Evolutionary conservation across 2,888 invertebrate genomes (phyloP).

Genomic region (Pardosa pseudoannulata): DNA sequence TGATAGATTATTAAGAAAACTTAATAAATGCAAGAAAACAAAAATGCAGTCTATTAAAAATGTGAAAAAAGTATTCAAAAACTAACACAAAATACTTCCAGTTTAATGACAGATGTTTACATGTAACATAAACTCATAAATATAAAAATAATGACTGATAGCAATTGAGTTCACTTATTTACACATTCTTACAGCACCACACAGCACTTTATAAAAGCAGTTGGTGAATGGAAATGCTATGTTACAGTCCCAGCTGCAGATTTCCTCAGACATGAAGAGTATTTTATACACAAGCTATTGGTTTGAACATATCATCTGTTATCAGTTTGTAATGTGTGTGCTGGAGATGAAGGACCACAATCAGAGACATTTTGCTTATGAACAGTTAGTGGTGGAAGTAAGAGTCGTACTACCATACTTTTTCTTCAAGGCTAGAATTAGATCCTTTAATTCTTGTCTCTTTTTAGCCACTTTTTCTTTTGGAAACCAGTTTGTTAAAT

Average conservation of each 20-base stretch:
- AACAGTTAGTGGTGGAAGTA: neutral
- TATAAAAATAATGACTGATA: conserved; percentile 3
- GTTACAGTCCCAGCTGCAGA: neutral
- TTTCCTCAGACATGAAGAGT: neutral
- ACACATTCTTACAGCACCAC: neutral
- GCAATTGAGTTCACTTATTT: neutral
- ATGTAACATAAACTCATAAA: neutral
- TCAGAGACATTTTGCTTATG: neutral
- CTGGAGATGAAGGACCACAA: neutral
- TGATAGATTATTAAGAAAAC: too few relatives aligned
- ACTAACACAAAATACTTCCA: too few relatives aligned
- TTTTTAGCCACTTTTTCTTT: conserved; percentile 89
- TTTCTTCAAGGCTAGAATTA: conserved; percentile 86
- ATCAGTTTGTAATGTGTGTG: neutral
- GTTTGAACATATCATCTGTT: neutral
- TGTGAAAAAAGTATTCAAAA: too few relatives aligned
- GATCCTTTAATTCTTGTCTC: conserved; percentile 88
- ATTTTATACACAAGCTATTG: neutral
- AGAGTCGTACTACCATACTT: conserved; percentile 78
- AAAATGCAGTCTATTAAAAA: too few relatives aligned
- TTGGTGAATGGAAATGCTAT: neutral
- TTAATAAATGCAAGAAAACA: too few relatives aligned
- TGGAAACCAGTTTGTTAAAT: conserved; percentile 90
- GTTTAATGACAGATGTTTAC: too few relatives aligned
- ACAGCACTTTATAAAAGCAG: neutral